phyloP scores from a whole-genome alignment of 2,797 vertebrate species.

The Takifugu rubripes region DNA sequence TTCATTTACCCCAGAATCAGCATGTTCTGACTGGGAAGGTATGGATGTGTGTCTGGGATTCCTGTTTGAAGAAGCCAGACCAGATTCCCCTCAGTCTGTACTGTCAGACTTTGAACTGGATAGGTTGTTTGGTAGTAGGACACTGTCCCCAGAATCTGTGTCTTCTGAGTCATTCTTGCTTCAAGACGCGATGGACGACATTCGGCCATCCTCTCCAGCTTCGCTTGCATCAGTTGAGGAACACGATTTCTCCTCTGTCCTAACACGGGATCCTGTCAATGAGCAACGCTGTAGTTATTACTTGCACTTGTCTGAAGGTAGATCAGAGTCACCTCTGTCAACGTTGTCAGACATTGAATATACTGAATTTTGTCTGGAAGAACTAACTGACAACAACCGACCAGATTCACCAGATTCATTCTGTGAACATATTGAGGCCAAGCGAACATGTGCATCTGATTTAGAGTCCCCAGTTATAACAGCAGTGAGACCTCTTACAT shows the following conservation, averaged over 20 bases:
- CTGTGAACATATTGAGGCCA: not conserved
- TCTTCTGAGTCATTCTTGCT: constrained; percentile 19
- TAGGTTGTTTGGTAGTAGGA: constrained; percentile 11
- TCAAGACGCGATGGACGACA: constrained; percentile 18
- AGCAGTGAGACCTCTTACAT: not conserved
- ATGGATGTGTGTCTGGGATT: constrained; percentile 20
- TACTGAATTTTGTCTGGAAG: not conserved
- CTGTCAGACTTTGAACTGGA: constrained; percentile 22
- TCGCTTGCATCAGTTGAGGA: constrained; percentile 5
- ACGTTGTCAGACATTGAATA: constrained; percentile 17
- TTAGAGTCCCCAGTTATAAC: too few species aligned
- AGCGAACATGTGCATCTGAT: too few species aligned
- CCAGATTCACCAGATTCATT: constrained; percentile 6
- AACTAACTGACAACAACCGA: not conserved
- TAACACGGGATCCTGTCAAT: not conserved
- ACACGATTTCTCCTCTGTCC: not conserved
- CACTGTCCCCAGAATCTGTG: constrained; percentile 32
- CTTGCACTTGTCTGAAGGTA: not conserved
- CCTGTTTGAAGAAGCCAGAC: constrained; percentile 26
- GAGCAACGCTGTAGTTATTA: constrained; percentile 2
- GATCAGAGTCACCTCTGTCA: not conserved
- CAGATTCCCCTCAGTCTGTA: constrained; percentile 32
- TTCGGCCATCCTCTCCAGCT: constrained; percentile 26
- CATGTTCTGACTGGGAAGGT: constrained; percentile 39
- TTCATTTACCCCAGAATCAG: constrained; percentile 17